These are phyloP conservation scores for Wasmannia auropunctata DNA, from an alignment of 1,140 invertebrate genomes.

Conservation along the genomic window DNA sequence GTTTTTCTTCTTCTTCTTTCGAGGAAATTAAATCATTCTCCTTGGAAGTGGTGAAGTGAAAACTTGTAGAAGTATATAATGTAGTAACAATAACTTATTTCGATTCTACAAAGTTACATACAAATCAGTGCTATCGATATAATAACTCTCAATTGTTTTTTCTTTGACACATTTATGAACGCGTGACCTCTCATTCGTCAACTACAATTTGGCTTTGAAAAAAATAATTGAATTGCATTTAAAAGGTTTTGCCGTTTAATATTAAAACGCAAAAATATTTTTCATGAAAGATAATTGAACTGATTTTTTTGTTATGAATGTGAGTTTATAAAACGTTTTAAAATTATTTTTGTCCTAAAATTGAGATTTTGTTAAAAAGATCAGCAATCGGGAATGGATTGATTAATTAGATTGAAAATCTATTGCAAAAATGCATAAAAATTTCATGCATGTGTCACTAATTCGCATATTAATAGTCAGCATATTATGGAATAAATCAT, in stretches of 20 bases:
- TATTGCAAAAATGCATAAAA: background rate
- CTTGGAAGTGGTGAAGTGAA: background rate
- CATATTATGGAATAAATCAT: background rate
- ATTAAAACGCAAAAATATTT: no score
- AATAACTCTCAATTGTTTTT: background rate
- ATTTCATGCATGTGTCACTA: background rate
- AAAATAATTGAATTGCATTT: background rate
- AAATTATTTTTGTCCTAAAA: background rate
- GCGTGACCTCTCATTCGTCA: background rate
- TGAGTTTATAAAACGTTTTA: background rate
- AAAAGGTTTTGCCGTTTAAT: no score
- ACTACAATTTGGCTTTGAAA: background rate
- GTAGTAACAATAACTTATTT: background rate
- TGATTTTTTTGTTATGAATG: background rate
- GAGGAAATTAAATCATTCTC: conserved; percentile 4
- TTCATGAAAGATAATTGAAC: no score
- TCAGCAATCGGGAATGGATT: background rate
- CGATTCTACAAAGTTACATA: background rate
- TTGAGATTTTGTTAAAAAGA: background rate
- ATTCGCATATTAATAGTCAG: background rate
- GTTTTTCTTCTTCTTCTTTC: background rate
- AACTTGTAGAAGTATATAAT: background rate
- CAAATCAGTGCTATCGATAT: background rate
- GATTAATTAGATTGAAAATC: background rate
- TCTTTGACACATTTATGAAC: background rate